These are phyloP conservation scores for Greenwoodochromis staneri DNA, from an alignment of 2,113 vertebrate species.

Conservation along the genomic window DNA sequence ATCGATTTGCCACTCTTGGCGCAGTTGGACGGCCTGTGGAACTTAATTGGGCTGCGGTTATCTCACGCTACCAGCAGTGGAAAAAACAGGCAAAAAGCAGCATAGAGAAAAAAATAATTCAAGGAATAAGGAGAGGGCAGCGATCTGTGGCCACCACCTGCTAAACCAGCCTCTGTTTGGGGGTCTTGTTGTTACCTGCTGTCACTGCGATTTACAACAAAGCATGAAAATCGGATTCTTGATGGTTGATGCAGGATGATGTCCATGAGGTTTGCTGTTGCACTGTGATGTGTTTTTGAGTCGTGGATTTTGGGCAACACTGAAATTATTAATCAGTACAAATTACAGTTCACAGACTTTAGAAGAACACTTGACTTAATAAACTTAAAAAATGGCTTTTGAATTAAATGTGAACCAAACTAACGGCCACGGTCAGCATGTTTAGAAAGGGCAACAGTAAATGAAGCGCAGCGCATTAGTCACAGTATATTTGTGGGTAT, in stretches of 20 bases:
- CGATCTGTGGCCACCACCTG: neutral
- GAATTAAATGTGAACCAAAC: neutral
- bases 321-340: neutral
- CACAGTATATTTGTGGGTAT: neutral
- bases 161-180: neutral
- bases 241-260: neutral
- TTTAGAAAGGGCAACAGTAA: neutral
- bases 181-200: neutral
- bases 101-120: neutral
- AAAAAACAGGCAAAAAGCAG: neutral
- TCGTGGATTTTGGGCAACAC: neutral
- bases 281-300: neutral
- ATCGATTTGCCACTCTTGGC: neutral
- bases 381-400: rapidly evolving
- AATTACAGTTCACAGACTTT: neutral
- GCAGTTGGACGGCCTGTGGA: neutral
- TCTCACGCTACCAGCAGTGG: neutral
- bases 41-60: neutral
- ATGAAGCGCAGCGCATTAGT: neutral
- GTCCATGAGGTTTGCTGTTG: rapidly evolving
- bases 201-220: neutral
- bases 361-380: neutral
- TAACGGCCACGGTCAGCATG: rapidly evolving
- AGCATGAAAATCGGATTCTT: neutral
- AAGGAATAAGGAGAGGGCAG: neutral